Base-by-base conservation (phyloP, 1,140 invertebrate genomes). In the Solen grandis region DNA sequence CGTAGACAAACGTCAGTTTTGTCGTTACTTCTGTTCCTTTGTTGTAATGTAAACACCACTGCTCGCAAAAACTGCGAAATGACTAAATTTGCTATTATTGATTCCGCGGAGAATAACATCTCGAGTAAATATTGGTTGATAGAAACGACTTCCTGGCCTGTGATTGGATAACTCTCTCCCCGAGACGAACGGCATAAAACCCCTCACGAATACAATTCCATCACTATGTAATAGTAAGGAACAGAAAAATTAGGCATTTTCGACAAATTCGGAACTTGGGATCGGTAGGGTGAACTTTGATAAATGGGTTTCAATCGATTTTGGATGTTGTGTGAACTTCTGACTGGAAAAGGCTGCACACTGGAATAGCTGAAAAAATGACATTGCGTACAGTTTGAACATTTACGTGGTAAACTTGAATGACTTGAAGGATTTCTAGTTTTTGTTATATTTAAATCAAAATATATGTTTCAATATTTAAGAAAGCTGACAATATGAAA, bases 111-210 rank as follows among this genome's bases (percentile, higher is more conserved):
- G 69, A 68, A 78, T 78, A 62, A 68, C 75, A 59, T 78, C 75
- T 68, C 75, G 63, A 57, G 75, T 78, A 78, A 78, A 78, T 78
- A 78, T 78, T 78, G 75, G 75, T 60, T 78, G 75, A 78, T 78
- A 54, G 75, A 68, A 78, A 78, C 55, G 63, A 78, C 75, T 78
- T 78, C 75, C 75, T 78, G 75, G 19, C 25, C 54, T 27, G 50
- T 78, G 75, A 78, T 78, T 78, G 75, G 75, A 57, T 69, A 78
- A 54, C 63, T 69, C 65, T 57, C 52, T 41, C 36, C 52, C 41
- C 63, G 75, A 60, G 75, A 68, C 65, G 57, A 35, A 59, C 41
- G 41, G 75, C 75, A 78, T 78, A 78, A 78, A 78, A 68, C 65
- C 66, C 75, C 57, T 50, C 59, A 52, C 60, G 69, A 41, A 66